phyloP scores from a whole-genome alignment of 2,888 invertebrate species.

The Caenorhabditis auriculariae region DNA sequence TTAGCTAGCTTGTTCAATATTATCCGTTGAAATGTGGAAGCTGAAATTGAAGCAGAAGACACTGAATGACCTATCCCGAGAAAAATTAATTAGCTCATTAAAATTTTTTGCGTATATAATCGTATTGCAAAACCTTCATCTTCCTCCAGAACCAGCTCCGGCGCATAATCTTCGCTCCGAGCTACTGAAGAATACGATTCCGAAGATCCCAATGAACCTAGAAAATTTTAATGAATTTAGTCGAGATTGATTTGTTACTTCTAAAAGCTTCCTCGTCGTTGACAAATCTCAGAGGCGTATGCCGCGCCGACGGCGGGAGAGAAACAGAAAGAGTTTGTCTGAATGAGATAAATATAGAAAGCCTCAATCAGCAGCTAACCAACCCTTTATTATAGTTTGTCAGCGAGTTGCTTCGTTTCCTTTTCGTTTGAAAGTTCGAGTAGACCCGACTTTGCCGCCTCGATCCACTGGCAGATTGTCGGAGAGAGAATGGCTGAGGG shows the following conservation, averaged over 20 bases:
- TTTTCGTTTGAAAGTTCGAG: constrained; percentile 24
- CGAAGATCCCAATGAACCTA: constrained; percentile 31
- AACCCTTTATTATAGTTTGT: constrained; percentile 44
- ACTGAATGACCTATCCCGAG: no score
- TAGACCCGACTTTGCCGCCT: constrained; percentile 36
- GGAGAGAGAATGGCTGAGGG: constrained; percentile 27
- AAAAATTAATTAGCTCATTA: no score
- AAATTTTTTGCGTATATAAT: no score
- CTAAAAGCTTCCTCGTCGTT: constrained; percentile 33
- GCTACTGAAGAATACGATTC: constrained; percentile 40
- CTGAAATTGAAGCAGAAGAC: no score
- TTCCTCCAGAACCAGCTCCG: constrained; percentile 35
- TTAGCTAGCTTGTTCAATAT: no score
- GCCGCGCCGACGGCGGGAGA: constrained; percentile 41
- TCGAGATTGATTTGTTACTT: constrained; percentile 2
- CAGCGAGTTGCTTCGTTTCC: constrained; percentile 39
- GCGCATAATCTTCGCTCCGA: constrained; percentile 34
- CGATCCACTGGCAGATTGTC: constrained; percentile 39
- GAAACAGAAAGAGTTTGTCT: constrained; percentile 41
- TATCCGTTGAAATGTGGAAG: no score
- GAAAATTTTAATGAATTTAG: neutral
- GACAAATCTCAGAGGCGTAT: constrained; percentile 40
- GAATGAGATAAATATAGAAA: neutral
- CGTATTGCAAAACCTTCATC: no score
- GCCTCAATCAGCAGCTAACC: neutral